phyloP scores from a whole-genome alignment of 2,888 invertebrate genomes.

The Cistogaster globosa region DNA sequence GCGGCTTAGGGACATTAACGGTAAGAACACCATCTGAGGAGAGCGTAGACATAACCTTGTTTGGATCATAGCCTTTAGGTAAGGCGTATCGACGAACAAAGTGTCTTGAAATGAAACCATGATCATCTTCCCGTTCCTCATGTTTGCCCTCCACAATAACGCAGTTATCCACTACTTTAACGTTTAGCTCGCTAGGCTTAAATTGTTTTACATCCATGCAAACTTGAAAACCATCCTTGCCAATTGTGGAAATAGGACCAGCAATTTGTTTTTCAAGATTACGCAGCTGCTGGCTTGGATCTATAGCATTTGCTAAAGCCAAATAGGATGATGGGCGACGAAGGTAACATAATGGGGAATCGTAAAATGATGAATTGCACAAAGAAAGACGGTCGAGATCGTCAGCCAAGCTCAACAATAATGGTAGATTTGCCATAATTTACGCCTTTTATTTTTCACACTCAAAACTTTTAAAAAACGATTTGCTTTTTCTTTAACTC shows the following conservation, averaged over 20 bases:
- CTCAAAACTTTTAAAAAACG: too few relatives aligned
- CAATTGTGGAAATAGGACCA: constrained; percentile 78
- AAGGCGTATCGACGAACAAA: constrained; percentile 89
- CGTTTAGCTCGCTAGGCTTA: constrained; percentile 89
- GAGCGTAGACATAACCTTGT: constrained; percentile 88
- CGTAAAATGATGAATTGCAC: constrained; percentile 59
- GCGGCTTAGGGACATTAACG: constrained; percentile 86
- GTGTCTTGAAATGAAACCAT: constrained; percentile 89
- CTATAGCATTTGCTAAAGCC: constrained; percentile 82
- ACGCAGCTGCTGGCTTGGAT: constrained; percentile 86
- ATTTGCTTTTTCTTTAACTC: too few relatives aligned
- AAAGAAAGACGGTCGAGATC: constrained; percentile 75
- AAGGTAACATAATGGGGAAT: constrained; percentile 40
- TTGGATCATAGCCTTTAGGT: constrained; percentile 89
- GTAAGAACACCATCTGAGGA: constrained; percentile 90
- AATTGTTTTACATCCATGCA: constrained; percentile 91
- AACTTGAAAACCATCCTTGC: constrained; percentile 88
- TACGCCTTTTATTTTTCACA: too few relatives aligned
- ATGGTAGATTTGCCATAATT: constrained; percentile 79
- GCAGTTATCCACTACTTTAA: constrained; percentile 89
- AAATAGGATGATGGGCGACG: constrained; percentile 50
- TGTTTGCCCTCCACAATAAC: constrained; percentile 90
- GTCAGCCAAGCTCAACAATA: constrained; percentile 78
- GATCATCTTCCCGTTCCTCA: constrained; percentile 88
- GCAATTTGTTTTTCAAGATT: constrained; percentile 28